Evolutionary conservation across 2,797 vertebrate genomes (phyloP).

Genomic region (Tiaroga cobitis): DNA sequence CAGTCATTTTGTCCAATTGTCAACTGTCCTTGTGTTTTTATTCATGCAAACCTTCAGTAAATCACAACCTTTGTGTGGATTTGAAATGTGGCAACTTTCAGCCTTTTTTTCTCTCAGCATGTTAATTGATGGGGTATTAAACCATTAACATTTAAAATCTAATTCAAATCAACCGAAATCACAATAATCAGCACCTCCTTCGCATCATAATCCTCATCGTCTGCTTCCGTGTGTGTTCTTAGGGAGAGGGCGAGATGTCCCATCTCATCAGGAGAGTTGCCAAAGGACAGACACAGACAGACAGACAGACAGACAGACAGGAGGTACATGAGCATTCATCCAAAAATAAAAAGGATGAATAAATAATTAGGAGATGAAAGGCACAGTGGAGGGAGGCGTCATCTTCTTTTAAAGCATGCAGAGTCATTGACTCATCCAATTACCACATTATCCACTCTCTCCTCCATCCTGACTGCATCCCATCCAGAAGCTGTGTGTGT

Average conservation of each 20-base stretch:
- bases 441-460: conserved; percentile 56
- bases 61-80: background rate
- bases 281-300: background rate
- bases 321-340: conserved; percentile 53
- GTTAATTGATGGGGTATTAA: background rate
- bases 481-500: conserved; percentile 12
- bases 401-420: conserved; percentile 56
- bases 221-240: background rate
- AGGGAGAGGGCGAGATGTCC: background rate
- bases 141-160: background rate
- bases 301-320: conserved; percentile 21
- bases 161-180: background rate
- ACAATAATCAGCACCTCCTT: background rate
- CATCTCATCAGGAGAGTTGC: conserved; percentile 8
- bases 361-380: conserved; percentile 61
- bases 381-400: conserved; percentile 56
- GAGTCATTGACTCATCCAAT: conserved; percentile 59
- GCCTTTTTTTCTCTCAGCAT: background rate
- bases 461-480: conserved; percentile 28
- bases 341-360: conserved; percentile 60
- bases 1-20: background rate
- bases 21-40: background rate
- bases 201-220: background rate
- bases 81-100: background rate
- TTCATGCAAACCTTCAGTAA: background rate